phyloP scores from a whole-genome alignment of 2,797 vertebrate genomes.

The Hyperoplus lanceolatus region DNA sequence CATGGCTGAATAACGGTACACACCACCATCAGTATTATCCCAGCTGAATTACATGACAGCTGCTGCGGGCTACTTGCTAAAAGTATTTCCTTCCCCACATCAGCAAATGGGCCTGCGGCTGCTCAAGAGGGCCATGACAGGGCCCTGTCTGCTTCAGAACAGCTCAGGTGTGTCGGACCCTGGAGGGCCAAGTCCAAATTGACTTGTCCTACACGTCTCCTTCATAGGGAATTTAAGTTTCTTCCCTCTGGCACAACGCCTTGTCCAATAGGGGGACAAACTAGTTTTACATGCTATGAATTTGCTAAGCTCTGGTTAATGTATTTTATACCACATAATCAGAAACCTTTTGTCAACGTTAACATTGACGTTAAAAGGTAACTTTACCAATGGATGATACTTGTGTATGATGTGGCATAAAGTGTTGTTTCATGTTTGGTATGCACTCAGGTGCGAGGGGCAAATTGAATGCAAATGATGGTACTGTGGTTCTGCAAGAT shows the following conservation, averaged over 20 bases:
- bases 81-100: slow-evolving; percentile 41
- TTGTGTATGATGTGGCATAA: neutral
- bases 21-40: slow-evolving; percentile 28
- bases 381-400: neutral
- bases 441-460: neutral
- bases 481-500: neutral
- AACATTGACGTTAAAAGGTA: neutral
- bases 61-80: slow-evolving; percentile 48
- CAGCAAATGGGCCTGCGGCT: slow-evolving; percentile 34
- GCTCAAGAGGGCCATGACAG: slow-evolving; percentile 17
- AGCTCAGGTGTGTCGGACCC: slow-evolving; percentile 42
- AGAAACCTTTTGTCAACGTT: neutral
- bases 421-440: neutral
- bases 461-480: slow-evolving; percentile 9
- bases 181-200: slow-evolving; percentile 38
- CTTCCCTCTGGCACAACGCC: slow-evolving; percentile 17
- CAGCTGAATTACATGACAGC: slow-evolving; percentile 56
- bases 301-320: neutral
- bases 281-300: slow-evolving; percentile 4
- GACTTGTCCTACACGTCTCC: slow-evolving; percentile 46
- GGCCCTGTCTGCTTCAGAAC: slow-evolving; percentile 36
- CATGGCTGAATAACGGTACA: slow-evolving; percentile 43
- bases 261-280: neutral
- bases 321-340: neutral
- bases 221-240: slow-evolving; percentile 31